Conservation (phyloP, 2,113 vertebrate genomes). For the Sylvilagus bachmani region DNA sequence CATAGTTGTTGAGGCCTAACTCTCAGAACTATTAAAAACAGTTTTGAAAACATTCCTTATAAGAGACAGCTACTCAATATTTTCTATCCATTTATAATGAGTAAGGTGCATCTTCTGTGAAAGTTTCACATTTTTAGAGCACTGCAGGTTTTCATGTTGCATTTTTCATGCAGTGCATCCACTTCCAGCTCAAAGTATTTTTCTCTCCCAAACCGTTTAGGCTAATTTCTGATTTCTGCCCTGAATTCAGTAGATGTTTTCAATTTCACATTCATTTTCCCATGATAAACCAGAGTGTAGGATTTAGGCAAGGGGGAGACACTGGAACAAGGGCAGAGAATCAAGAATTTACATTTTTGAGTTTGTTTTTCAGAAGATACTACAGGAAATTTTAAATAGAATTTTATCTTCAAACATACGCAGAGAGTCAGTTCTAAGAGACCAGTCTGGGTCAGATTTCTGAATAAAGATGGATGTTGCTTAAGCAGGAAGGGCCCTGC, state of each 20-base stretch:
- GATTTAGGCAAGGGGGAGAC: too few species aligned
- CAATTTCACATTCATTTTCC: slow-evolving; percentile 55
- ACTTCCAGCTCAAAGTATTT: neutral
- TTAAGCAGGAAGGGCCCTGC: too few species aligned
- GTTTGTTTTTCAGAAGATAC: too few species aligned
- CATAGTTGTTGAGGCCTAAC: neutral
- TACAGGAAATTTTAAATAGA: too few species aligned
- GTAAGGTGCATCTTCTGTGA: neutral
- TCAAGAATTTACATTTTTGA: too few species aligned
- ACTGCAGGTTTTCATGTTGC: slow-evolving; percentile 13
- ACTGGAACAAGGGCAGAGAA: too few species aligned
- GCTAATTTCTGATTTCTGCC: slow-evolving; percentile 57
- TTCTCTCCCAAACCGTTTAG: neutral
- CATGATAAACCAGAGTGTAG: too few species aligned
- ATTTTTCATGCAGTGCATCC: neutral
- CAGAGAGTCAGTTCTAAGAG: too few species aligned
- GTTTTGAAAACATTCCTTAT: neutral
- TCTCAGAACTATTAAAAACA: slow-evolving; percentile 31
- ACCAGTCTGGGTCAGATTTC: too few species aligned
- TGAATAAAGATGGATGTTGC: too few species aligned
- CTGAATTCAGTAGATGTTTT: slow-evolving; percentile 54
- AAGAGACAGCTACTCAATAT: neutral
- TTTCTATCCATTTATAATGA: neutral
- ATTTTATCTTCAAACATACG: too few species aligned
- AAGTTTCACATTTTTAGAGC: neutral